A percentile compares a stretch with the other conserved stretches of the same genome.
Conservation (phyloP, 2,113 vertebrate genomes). For the Nematolebias whitei region DNA sequence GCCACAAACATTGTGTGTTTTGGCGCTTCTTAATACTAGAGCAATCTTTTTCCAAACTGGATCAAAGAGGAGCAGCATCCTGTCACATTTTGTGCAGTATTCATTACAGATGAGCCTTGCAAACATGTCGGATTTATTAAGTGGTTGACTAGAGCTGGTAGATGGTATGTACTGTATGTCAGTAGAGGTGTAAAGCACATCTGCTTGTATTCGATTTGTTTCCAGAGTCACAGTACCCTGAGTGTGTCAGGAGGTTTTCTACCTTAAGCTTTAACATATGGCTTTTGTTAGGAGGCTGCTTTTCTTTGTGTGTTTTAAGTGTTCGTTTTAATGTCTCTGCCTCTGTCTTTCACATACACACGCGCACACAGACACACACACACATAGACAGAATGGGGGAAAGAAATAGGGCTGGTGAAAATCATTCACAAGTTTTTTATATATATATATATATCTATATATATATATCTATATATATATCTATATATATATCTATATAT, state of each 20-base stretch:
- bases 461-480: no score
- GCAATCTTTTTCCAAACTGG: conserved; percentile 14
- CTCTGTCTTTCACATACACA: conserved; percentile 36
- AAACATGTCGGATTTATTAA: neutral
- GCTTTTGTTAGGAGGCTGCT: conserved; percentile 79
- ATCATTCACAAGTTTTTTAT: conserved; percentile 64
- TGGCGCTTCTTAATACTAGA: neutral
- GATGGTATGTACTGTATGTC: conserved; percentile 15
- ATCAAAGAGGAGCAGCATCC: conserved; percentile 10
- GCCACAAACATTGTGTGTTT: neutral
- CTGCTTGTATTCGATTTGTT: conserved; percentile 30
- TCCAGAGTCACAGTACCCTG: conserved; percentile 27
- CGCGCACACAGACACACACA: conserved; percentile 53
- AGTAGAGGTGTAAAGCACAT: conserved; percentile 39
- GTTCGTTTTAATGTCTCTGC: conserved; percentile 46
- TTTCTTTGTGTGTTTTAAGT: conserved; percentile 32
- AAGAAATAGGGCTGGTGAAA: conserved; percentile 68
- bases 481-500: no score
- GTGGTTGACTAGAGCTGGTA: conserved; percentile 23
- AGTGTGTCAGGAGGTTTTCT: conserved; percentile 50
- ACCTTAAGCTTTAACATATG: conserved; percentile 73
- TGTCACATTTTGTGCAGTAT: neutral
- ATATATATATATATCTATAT: no score
- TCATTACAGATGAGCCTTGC: neutral
- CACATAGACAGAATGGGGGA: neutral